Evolutionary conservation across 2,888 invertebrate genomes (phyloP).

Genomic region (Zelleria hepariella): DNA sequence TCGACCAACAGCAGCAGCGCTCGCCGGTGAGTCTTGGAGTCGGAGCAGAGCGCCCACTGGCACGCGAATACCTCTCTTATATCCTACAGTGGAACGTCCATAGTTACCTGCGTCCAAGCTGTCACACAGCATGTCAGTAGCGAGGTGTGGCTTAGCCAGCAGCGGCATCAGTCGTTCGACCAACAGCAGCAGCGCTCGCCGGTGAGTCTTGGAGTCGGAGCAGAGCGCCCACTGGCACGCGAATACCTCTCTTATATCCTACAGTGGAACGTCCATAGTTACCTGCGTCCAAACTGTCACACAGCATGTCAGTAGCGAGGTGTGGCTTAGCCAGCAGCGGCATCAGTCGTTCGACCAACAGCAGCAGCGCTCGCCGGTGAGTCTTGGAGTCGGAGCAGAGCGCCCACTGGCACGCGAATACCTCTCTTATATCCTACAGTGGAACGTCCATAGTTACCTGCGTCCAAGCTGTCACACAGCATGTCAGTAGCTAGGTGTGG

Average conservation of each 20-base stretch:
- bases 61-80: no score
- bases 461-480: constrained; percentile 89
- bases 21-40: constrained; percentile 77
- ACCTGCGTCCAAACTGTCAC: constrained; percentile 89
- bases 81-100: no score
- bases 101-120: constrained; percentile 82
- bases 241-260: no score
- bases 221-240: constrained; percentile 82
- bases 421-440: no score
- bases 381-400: constrained; percentile 71
- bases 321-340: constrained; percentile 85
- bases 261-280: no score
- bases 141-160: constrained; percentile 83
- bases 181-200: constrained; percentile 83
- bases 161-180: constrained; percentile 87
- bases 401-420: constrained; percentile 82
- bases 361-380: constrained; percentile 84
- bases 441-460: constrained; percentile 75
- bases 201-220: constrained; percentile 74
- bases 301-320: constrained; percentile 90
- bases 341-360: constrained; percentile 86
- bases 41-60: constrained; percentile 78
- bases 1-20: constrained; percentile 87
- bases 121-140: constrained; percentile 94
- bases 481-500: constrained; percentile 92